These are phyloP conservation scores for Tachyglossus aculeatus DNA, from an alignment of 2,797 vertebrate genomes.

Conservation along the genomic window DNA sequence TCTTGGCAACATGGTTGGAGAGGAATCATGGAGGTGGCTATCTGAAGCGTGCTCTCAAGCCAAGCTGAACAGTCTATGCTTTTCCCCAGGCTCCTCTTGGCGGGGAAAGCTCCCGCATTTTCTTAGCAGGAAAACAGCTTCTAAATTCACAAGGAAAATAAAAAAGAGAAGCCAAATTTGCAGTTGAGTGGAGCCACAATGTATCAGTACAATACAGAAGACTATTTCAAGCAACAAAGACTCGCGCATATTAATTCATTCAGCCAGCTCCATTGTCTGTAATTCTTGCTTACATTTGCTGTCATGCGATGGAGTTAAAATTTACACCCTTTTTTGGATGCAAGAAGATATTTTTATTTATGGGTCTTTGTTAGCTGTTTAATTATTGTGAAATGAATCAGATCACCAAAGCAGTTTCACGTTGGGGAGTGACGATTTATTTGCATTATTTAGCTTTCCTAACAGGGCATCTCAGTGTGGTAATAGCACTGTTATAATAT, in stretches of 20 bases:
- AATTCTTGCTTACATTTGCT: slow-evolving; percentile 75
- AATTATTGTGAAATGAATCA: slow-evolving; percentile 77
- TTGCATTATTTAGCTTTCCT: slow-evolving; percentile 69
- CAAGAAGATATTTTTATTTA: slow-evolving; percentile 76
- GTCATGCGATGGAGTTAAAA: slow-evolving; percentile 69
- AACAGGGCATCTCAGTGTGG: slow-evolving; percentile 56
- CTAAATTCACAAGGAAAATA: slow-evolving; percentile 29
- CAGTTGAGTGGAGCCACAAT: slow-evolving; percentile 55
- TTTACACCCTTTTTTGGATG: slow-evolving; percentile 67
- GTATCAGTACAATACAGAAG: slow-evolving; percentile 52
- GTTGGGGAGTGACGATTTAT: slow-evolving; percentile 60
- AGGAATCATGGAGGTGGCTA: too few relatives aligned
- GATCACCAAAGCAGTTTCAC: slow-evolving; percentile 63
- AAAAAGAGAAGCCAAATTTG: slow-evolving; percentile 54
- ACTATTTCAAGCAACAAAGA: slow-evolving; percentile 69
- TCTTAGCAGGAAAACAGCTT: slow-evolving; percentile 7
- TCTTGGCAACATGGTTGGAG: too few relatives aligned
- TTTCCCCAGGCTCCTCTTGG: neutral
- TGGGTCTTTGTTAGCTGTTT: slow-evolving; percentile 73
- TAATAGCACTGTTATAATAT: slow-evolving; percentile 67
- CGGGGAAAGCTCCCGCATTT: neutral
- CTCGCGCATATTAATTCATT: slow-evolving; percentile 66
- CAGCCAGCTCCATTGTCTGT: slow-evolving; percentile 63
- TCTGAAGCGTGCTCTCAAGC: too few relatives aligned
- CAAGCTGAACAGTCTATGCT: too few relatives aligned